Evolutionary conservation across 2,113 vertebrate genomes (phyloP).

Genomic region (Anguilla japonica): DNA sequence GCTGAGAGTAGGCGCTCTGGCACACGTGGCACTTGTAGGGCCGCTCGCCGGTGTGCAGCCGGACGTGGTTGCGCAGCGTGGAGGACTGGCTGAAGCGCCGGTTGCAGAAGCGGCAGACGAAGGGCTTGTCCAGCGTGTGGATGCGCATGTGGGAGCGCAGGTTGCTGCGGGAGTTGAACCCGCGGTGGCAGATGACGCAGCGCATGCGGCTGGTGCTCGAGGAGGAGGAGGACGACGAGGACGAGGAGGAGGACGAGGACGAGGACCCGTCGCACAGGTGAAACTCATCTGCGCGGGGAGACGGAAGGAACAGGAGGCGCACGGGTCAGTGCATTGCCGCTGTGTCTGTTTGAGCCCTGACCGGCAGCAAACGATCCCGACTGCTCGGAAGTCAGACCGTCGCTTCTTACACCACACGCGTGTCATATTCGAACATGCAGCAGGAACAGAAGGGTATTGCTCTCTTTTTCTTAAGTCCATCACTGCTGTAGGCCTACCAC

Average conservation of each 20-base stretch:
- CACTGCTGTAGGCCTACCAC: not conserved
- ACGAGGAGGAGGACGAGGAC: constrained; percentile 38
- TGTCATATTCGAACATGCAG: not conserved
- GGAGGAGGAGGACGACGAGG: constrained; percentile 39
- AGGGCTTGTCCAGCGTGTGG: constrained; percentile 91
- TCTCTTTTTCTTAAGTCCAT: not conserved
- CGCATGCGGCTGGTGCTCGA: constrained; percentile 77
- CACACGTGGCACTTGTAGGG: constrained; percentile 92
- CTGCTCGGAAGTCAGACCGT: too few relatives aligned
- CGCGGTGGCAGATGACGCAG: constrained; percentile 88
- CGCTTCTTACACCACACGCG: not conserved
- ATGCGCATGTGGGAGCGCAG: constrained; percentile 91
- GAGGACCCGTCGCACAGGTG: constrained; percentile 71
- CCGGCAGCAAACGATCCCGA: too few relatives aligned
- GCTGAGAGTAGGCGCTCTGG: constrained; percentile 95
- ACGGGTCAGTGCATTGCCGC: not conserved
- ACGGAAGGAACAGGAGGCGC: not conserved
- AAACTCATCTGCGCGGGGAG: constrained; percentile 81
- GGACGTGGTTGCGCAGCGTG: constrained; percentile 86
- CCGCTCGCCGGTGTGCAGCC: constrained; percentile 88
- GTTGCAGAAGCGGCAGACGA: constrained; percentile 85
- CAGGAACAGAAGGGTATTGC: not conserved
- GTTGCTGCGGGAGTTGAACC: constrained; percentile 94
- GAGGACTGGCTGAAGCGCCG: constrained; percentile 90
- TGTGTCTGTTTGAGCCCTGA: not conserved